Conservation (phyloP, 2,888 invertebrate species). For the Athalia rosae region DNA sequence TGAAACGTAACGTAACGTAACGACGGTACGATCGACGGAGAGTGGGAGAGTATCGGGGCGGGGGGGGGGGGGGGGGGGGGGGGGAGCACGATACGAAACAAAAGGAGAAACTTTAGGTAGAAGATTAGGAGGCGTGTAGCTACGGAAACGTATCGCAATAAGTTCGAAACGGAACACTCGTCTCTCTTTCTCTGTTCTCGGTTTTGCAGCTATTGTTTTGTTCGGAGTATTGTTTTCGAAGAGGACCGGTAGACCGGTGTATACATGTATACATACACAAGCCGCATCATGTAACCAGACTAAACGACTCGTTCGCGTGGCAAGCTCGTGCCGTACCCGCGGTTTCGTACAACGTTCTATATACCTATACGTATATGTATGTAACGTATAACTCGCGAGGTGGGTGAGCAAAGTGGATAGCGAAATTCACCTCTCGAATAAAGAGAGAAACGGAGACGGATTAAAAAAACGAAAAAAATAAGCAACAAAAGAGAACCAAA, state of each 20-base stretch:
- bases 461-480: no score
- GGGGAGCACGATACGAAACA: background rate
- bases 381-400: no score
- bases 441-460: no score
- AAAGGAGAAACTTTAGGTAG: background rate
- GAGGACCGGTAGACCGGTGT: no score
- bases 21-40: no score
- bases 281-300: slow-evolving; percentile 20
- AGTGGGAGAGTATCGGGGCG: slow-evolving; percentile 3
- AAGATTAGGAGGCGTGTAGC: slow-evolving; percentile 4
- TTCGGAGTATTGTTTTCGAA: slow-evolving; percentile 35
- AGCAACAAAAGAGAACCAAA: no score
- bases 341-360: slow-evolving; percentile 16
- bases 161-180: background rate
- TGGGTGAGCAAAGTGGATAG: no score
- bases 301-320: slow-evolving; percentile 45
- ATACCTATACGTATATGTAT: slow-evolving; percentile 14
- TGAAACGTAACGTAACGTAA: no score
- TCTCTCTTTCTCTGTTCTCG: background rate
- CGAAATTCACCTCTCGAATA: no score
- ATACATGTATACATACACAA: no score
- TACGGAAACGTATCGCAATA: background rate
- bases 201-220: slow-evolving; percentile 56
- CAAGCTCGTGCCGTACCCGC: slow-evolving; percentile 34
- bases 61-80: background rate